A percentile compares a stretch with the other conserved stretches of the same genome.
Evolutionary conservation across 2,888 invertebrate genomes (phyloP).

Genomic region (Trichopoda pennipes): DNA sequence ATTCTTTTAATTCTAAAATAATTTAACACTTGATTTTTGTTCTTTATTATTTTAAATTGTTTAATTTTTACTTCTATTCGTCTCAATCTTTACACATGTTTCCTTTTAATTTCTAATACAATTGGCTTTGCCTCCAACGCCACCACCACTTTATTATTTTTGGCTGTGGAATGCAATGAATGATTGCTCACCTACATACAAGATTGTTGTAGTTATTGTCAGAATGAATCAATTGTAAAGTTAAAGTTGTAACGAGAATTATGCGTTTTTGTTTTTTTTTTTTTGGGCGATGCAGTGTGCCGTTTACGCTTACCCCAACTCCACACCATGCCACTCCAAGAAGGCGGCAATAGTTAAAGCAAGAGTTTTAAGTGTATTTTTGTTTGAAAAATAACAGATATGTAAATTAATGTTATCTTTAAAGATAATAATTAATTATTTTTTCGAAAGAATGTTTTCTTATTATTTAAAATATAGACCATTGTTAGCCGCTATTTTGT

Average conservation of each 20-base stretch:
- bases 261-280: too few species aligned
- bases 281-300: slow-evolving; percentile 11
- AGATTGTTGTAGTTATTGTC: slow-evolving; percentile 48
- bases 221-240: slow-evolving; percentile 59
- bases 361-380: slow-evolving; percentile 49
- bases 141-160: background rate
- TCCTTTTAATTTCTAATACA: slow-evolving; percentile 45
- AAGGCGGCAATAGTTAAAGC: slow-evolving; percentile 55
- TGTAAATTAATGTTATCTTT: background rate
- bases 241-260: slow-evolving; percentile 42
- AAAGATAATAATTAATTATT: background rate
- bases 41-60: background rate
- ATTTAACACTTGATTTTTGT: slow-evolving; percentile 47
- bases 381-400: slow-evolving; percentile 9
- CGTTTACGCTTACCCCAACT: slow-evolving; percentile 17
- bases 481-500: too few species aligned
- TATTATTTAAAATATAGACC: too few species aligned
- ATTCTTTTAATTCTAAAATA: slow-evolving; percentile 30
- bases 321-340: slow-evolving; percentile 41
- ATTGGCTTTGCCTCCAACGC: slow-evolving; percentile 20
- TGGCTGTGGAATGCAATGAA: slow-evolving; percentile 43
- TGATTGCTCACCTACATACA: slow-evolving; percentile 60
- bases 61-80: slow-evolving; percentile 35
- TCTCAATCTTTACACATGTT: slow-evolving; percentile 56
- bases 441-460: too few species aligned